A percentile compares a stretch with the other conserved stretches of the same genome.
These are phyloP conservation scores for Patella ulyssiponensis DNA, from an alignment of 2,888 invertebrate genomes.

Conservation along the genomic window DNA sequence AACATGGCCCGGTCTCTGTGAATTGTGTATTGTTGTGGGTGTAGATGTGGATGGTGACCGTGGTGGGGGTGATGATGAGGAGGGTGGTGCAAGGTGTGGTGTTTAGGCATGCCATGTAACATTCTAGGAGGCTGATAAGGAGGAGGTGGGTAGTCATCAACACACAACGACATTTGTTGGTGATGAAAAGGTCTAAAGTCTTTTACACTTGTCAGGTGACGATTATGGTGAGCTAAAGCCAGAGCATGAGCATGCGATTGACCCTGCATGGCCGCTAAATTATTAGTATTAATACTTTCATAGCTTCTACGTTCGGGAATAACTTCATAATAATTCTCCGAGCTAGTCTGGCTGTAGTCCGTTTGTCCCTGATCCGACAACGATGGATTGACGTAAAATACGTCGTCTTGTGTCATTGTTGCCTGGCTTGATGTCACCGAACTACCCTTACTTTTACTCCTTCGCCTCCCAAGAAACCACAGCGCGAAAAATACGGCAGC, in stretches of 20 bases:
- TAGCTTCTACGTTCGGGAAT: constrained; percentile 65
- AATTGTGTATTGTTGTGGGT: neutral
- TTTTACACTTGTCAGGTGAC: constrained; percentile 27
- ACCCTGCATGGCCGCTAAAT: constrained; percentile 41
- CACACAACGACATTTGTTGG: constrained; percentile 47
- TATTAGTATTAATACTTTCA: constrained; percentile 63
- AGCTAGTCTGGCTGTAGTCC: constrained; percentile 63
- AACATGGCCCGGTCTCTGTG: neutral
- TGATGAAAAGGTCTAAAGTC: constrained; percentile 30
- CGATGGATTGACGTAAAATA: constrained; percentile 66
- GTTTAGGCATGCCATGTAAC: constrained; percentile 35
- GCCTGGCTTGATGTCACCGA: constrained; percentile 65
- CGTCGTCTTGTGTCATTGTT: constrained; percentile 65
- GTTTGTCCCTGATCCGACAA: constrained; percentile 59
- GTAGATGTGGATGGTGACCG: neutral
- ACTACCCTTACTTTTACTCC: constrained; percentile 49
- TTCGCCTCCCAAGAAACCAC: constrained; percentile 53
- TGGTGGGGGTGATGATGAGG: constrained; percentile 25
- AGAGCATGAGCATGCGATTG: constrained; percentile 29
- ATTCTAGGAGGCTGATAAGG: constrained; percentile 61
- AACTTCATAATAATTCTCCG: constrained; percentile 67
- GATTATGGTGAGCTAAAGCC: constrained; percentile 6
- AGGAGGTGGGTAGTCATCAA: constrained; percentile 64
- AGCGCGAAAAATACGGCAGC: constrained; percentile 57
- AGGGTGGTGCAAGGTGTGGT: constrained; percentile 35